Evolutionary conservation across 2,113 vertebrate genomes (phyloP).

Genomic region (Chloropsis hardwickii): DNA sequence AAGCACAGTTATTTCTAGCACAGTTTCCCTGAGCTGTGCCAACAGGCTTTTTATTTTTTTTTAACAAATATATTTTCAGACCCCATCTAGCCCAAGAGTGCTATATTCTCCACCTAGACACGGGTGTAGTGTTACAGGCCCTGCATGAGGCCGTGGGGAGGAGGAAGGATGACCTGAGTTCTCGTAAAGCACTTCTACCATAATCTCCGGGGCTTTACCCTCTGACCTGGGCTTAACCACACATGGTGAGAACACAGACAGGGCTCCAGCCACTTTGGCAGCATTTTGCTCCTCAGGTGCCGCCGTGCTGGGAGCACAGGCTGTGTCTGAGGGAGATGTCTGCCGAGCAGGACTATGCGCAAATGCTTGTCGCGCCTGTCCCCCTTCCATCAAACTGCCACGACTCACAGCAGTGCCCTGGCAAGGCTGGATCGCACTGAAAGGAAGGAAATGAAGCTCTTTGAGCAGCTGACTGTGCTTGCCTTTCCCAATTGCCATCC

Average conservation of each 20-base stretch:
- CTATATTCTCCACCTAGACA: neutral
- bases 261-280: neutral
- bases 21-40: constrained; percentile 44
- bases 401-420: neutral
- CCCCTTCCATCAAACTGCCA: neutral
- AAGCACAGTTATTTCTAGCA: constrained; percentile 58
- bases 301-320: accelerated
- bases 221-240: neutral
- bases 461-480: neutral
- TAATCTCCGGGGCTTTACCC: neutral
- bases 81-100: neutral
- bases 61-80: constrained; percentile 2
- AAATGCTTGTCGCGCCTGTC: neutral
- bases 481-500: neutral
- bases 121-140: neutral
- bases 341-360: accelerated
- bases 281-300: neutral
- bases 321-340: neutral
- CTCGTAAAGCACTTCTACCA: neutral
- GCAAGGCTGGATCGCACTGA: neutral
- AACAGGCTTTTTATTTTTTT: neutral
- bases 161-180: neutral
- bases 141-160: neutral
- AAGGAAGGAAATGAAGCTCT: neutral
- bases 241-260: accelerated